Conservation (phyloP, 1,140 invertebrate species). For the Leptonema lineaticorne region DNA sequence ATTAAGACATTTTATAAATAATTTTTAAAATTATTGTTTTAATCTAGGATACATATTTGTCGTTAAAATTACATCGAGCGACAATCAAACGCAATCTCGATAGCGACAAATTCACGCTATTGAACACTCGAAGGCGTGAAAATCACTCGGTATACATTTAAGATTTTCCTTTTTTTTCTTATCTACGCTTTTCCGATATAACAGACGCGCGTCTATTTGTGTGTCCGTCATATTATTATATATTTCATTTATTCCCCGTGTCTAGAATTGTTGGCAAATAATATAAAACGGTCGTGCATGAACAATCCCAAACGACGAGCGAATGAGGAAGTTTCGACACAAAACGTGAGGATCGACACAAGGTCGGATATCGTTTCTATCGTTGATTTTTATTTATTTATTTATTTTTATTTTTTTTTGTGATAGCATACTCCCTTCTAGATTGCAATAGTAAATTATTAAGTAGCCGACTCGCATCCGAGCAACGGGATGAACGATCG, state of each 20-base stretch:
- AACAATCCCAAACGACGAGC: constrained; percentile 16
- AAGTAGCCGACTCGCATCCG: background rate
- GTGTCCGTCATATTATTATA: too few relatives aligned
- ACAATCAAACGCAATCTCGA: background rate
- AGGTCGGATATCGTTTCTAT: constrained; percentile 7
- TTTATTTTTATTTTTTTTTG: background rate
- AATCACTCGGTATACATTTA: background rate
- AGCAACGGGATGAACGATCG: too few relatives aligned
- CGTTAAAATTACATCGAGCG: background rate
- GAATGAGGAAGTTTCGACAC: constrained; percentile 8
- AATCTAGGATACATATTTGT: background rate
- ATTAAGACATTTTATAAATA: too few relatives aligned
- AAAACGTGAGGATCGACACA: constrained; percentile 11
- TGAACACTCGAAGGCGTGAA: background rate
- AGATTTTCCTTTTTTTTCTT: constrained; percentile 1
- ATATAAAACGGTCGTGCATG: constrained; percentile 17
- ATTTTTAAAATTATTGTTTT: too few relatives aligned
- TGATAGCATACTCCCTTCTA: background rate
- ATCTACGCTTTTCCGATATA: background rate
- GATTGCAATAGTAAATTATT: background rate
- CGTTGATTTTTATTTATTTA: too few relatives aligned
- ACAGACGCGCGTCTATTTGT: too few relatives aligned
- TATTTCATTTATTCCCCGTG: too few relatives aligned
- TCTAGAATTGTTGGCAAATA: constrained; percentile 15
- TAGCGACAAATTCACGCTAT: background rate